Percentiles rank a stretch among this genome's conserved stretches.
Evolutionary conservation across 1,140 invertebrate genomes (phyloP).

Genomic region (Atta texana): DNA sequence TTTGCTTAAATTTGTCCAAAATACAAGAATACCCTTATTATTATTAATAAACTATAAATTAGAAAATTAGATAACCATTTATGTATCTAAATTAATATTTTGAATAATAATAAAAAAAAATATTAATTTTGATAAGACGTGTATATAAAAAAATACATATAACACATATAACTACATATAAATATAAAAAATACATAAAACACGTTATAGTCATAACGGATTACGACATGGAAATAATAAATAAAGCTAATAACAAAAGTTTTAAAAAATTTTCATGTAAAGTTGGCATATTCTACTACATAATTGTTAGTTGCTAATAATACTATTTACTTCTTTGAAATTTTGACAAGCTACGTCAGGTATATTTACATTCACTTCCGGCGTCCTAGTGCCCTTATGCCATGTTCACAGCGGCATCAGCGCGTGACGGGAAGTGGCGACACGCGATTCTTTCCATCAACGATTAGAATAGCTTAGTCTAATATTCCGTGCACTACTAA

Average conservation of each 20-base stretch:
- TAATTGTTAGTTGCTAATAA: background rate
- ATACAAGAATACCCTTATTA: background rate
- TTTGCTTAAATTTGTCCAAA: background rate
- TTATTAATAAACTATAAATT: background rate
- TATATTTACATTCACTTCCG: constrained; percentile 65
- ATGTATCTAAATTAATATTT: background rate
- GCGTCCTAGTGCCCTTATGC: constrained; percentile 68
- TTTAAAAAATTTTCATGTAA: background rate
- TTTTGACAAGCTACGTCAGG: constrained; percentile 22
- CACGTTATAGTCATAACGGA: background rate
- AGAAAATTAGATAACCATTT: background rate
- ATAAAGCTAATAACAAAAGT: background rate
- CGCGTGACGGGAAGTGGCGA: constrained; percentile 82
- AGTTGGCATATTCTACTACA: background rate
- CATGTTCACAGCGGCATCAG: constrained; percentile 66
- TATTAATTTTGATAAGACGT: background rate
- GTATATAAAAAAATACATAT: background rate
- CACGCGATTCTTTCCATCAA: constrained; percentile 79
- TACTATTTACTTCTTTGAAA: constrained; percentile 31
- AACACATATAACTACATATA: too few species aligned
- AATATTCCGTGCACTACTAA: constrained; percentile 25
- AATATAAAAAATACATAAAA: background rate
- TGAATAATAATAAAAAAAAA: constrained; percentile 13
- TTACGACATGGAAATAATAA: background rate
- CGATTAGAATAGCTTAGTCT: constrained; percentile 72